Base-by-base conservation (phyloP, 1,140 invertebrate genomes). In the Steinernema feltiae region DNA sequence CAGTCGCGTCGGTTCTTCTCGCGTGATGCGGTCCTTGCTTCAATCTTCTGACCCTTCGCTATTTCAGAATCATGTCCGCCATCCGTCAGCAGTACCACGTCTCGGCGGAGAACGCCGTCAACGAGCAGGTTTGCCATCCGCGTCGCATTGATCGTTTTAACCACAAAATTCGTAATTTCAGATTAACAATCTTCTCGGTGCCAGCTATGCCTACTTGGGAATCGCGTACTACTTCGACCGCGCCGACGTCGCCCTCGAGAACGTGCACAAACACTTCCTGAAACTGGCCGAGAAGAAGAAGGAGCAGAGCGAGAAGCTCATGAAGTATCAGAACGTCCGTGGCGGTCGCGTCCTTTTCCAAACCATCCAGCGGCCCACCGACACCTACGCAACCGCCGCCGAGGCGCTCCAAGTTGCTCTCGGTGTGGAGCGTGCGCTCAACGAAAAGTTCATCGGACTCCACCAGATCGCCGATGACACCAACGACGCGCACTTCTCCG, bases 141-240 rank as follows among this genome's bases (percentile, higher is more conserved):
- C 41, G 7, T n/a, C 41, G n/a, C 7, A 27, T 41, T 18, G 35
- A 41, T 41, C 35, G 35, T 41, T 41, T 41, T n/a, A n/a, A n/a
- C n/a, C n/a, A n/a, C n/a, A n/a, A n/a, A n/a, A n/a, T n/a, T n/a
- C n/a, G n/a, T n/a, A n/a, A n/a, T 41, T 76, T 76, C 93, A 94
- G 87, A 93, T 94, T 81, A 94, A 93, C 87, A 87, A 93, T 89
- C 92, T 94, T 87, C 85, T 94, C 1, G 90, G 91, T 80, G 92
- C 93, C 1, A 91, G 91, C 86, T 94, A 94, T 86, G 90, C 90
- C 30, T 94, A 94, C 87, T 86, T 92, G 84, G 90, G 91, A n/a
- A 92, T 94, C 92, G 90, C 91, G 0, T 92, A 89, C 82, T 90
- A 92, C 86, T 93, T 93, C 84, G 90, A 92, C 82, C 89, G 92